Percentiles rank a stretch among this genome's conserved stretches.
Conservation (phyloP, 2,113 vertebrate genomes). For the Pteruthius melanotis region DNA sequence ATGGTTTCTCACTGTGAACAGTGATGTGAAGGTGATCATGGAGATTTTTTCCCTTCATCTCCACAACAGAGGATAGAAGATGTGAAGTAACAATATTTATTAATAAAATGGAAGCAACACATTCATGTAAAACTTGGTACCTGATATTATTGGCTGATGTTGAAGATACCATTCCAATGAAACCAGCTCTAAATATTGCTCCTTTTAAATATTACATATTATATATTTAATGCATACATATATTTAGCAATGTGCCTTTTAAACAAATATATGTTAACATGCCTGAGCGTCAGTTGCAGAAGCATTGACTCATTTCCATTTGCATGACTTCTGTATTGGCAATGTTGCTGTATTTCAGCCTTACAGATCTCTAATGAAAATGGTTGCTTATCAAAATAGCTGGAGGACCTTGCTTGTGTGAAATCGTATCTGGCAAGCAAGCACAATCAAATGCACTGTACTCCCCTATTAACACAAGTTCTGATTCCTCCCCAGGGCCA, state of each 20-base stretch:
- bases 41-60: neutral
- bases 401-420: neutral
- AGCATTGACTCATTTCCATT: neutral
- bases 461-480: neutral
- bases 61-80: neutral
- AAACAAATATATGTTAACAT: neutral
- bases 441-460: neutral
- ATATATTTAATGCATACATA: neutral
- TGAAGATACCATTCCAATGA: neutral
- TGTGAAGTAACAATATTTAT: neutral
- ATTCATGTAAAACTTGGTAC: neutral
- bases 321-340: neutral
- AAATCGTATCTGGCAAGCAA: neutral
- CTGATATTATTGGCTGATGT: neutral
- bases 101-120: neutral
- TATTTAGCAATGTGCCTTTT: neutral
- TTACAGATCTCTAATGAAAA: neutral
- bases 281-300: fast-evolving
- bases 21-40: neutral
- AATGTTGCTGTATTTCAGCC: neutral
- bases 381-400: neutral
- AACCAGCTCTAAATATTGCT: neutral
- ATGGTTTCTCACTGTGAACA: neutral
- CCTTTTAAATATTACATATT: neutral
- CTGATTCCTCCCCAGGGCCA: neutral